Conservation (phyloP, 64 coral and sea anemone species). For the Stichodactyla helianthus region DNA sequence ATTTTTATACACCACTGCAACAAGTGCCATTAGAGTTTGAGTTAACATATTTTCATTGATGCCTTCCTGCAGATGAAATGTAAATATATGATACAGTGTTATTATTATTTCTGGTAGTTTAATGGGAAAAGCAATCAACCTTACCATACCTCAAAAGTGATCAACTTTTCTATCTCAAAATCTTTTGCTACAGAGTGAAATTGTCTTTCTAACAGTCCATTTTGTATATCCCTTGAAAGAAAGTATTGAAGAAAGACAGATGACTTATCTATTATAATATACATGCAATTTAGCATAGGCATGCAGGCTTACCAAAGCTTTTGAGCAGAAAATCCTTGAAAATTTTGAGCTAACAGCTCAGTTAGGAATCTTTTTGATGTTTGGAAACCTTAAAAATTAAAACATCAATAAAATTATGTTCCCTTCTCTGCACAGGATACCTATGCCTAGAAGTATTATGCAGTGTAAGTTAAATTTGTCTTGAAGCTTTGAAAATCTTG, state of each 20-base stretch:
- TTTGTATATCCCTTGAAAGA: conserved; percentile 78
- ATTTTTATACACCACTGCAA: conserved; percentile 60
- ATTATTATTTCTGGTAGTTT: neutral
- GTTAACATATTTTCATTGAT: conserved; percentile 7
- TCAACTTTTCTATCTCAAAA: neutral
- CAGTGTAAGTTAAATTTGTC: neutral
- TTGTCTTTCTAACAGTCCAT: conserved; percentile 63
- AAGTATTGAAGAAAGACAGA: neutral
- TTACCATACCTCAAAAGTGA: neutral
- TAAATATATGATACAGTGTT: neutral
- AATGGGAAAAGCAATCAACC: neutral
- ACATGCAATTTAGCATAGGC: too few species aligned
- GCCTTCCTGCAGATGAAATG: conserved; percentile 36
- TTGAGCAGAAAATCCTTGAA: conserved; percentile 51
- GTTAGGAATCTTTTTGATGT: conserved; percentile 42
- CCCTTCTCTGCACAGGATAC: neutral
- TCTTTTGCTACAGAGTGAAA: conserved; percentile 34
- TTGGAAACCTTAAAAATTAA: conserved; percentile 44
- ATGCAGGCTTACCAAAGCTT: conserved; percentile 56
- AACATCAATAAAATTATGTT: neutral
- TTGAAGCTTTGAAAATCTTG: too few species aligned
- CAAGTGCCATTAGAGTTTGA: conserved; percentile 69
- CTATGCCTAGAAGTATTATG: neutral
- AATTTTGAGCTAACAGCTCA: conserved; percentile 47
- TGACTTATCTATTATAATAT: neutral